These are phyloP conservation scores for Odontocolon sp. DNA, from an alignment of 2,888 invertebrate genomes.

Conservation along the genomic window DNA sequence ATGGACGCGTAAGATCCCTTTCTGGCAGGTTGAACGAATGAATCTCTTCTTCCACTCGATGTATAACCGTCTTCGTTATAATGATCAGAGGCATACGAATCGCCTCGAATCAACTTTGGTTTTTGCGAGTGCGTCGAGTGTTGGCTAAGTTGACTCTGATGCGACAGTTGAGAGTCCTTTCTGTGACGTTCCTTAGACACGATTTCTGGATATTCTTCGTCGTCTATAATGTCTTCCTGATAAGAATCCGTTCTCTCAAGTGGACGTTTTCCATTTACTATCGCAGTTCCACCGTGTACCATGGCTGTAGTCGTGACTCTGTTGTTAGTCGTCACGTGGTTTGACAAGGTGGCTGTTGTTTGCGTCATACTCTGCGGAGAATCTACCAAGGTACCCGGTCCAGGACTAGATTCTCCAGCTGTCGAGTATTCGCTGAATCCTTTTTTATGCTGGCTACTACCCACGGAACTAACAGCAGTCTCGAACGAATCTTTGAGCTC, in stretches of 20 bases:
- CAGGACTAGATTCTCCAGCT: constrained; percentile 69
- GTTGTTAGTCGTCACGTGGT: constrained; percentile 70
- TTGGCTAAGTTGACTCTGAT: constrained; percentile 70
- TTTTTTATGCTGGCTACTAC: constrained; percentile 76
- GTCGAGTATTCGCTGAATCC: constrained; percentile 75
- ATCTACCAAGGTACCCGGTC: constrained; percentile 68
- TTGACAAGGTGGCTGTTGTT: constrained; percentile 77
- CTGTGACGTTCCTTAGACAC: constrained; percentile 72
- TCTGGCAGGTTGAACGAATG: constrained; percentile 66
- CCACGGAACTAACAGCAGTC: constrained; percentile 81
- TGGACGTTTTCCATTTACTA: constrained; percentile 78
- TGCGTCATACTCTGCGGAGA: constrained; percentile 75
- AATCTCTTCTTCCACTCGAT: constrained; percentile 63
- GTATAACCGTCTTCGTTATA: constrained; percentile 70
- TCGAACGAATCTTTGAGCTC: constrained; percentile 83
- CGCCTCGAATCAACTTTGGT: constrained; percentile 73
- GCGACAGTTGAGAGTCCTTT: constrained; percentile 76
- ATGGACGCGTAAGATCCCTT: constrained; percentile 75
- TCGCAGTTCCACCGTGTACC: constrained; percentile 81
- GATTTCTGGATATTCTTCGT: constrained; percentile 73
- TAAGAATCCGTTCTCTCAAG: constrained; percentile 74
- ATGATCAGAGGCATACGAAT: constrained; percentile 76
- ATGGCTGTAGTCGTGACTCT: constrained; percentile 80
- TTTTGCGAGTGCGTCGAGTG: constrained; percentile 73
- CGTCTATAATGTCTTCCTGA: constrained; percentile 73